Evolutionary conservation across 2,888 invertebrate species (phyloP), one percentile per base, ranked within the genome.

Genomic region (Acholoe squamosa): DNA sequence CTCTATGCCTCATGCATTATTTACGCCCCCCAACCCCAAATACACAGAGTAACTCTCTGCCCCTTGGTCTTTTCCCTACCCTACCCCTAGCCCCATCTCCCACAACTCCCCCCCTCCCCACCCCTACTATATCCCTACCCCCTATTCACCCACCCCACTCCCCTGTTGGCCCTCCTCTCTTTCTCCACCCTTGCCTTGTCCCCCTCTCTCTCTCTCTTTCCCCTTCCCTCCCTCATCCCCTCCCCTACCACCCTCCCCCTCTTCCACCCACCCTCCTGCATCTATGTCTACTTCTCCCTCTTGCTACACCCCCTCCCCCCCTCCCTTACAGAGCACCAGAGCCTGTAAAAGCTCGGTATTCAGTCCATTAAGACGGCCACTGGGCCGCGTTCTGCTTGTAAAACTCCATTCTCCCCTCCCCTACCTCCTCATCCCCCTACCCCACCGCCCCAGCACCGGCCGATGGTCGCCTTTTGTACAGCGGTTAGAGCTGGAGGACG

Each of bases 321-420:
- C 22, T 61, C 61, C 61, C 19, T 14, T 16, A 14, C 25, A 25
- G 67, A 67, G 67, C 22, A 67, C 22, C n/a, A 25, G 16, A 7
- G 16, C n/a, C 67, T 67, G 67, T 67, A 67, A 67, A n/a, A 67
- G 67, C 67, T 25, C 16, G 67, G 67, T 25, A 67, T 12, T 67
- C 67, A 19, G 67, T 7, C 67, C 67, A n/a, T 67, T 16, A 67
- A 67, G n/a, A 67, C 67, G n/a, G 67, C 67, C 67, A 67, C 67
- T 67, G 22, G n/a, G 67, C 67, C 67, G 67, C 16, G n/a, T 12
- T 67, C 67, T 67, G 67, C 67, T n/a, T 67, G 67, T 67, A n/a
- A n/a, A n/a, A 7, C n/a, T n/a, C 67, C n/a, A n/a, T 7, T n/a
- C 67, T n/a, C 67, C 16, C 67, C 14, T 28, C 28, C 25, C 31